A percentile compares a stretch with the other conserved stretches of the same genome.
Evolutionary conservation across 2,113 vertebrate species (phyloP).

Genomic region (Cyanocitta stelleri): DNA sequence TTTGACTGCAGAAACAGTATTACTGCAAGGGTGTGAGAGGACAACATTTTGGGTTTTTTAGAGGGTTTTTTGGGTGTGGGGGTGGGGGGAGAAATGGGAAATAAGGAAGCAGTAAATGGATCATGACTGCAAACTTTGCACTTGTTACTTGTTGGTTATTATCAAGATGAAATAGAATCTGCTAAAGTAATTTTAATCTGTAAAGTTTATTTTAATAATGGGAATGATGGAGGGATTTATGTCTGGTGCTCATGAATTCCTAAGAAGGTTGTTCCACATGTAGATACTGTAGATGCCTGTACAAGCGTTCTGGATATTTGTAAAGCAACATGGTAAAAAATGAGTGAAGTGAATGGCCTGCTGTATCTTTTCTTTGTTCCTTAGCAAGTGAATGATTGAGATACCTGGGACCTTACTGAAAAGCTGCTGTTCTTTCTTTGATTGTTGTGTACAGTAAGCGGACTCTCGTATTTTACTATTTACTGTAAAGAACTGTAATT

Average conservation of each 20-base stretch:
- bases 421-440: conserved; percentile 89
- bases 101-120: conserved; percentile 40
- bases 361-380: conserved; percentile 69
- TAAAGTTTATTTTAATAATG: conserved; percentile 51
- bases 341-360: conserved; percentile 65
- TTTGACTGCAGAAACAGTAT: conserved; percentile 59
- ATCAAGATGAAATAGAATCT: conserved; percentile 26
- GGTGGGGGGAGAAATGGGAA: neutral
- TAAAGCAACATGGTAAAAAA: conserved; percentile 55
- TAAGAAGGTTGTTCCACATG: conserved; percentile 41
- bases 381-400: conserved; percentile 66
- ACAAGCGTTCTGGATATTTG: conserved; percentile 19
- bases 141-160: conserved; percentile 52
- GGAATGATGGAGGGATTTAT: conserved; percentile 56
- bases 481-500: conserved; percentile 97
- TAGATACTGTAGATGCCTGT: conserved; percentile 65
- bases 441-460: conserved; percentile 88
- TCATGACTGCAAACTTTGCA: conserved; percentile 11
- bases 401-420: conserved; percentile 82
- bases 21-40: conserved; percentile 29
- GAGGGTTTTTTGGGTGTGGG: neutral
- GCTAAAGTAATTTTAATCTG: conserved; percentile 55
- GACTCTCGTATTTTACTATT: conserved; percentile 86
- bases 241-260: conserved; percentile 49
- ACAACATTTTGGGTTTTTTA: neutral